phyloP scores from a whole-genome alignment of 2,113 vertebrate species.

The Brachyhypopomus gauderio region DNA sequence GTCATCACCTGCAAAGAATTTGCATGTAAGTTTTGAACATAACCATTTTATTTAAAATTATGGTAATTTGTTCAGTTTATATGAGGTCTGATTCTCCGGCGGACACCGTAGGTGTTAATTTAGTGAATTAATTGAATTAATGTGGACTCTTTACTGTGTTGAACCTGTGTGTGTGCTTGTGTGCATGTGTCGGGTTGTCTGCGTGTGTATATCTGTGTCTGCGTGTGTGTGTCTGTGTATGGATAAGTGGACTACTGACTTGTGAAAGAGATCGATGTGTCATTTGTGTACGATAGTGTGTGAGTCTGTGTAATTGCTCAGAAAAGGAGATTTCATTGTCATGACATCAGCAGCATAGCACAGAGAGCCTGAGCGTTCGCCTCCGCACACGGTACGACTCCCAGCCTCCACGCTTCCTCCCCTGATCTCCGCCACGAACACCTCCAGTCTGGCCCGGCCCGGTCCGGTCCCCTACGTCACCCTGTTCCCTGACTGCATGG shows the following conservation, averaged over 20 bases:
- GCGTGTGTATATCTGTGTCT: too few species aligned
- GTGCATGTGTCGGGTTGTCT: too few species aligned
- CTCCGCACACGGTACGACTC: background rate
- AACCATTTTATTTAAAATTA: too few species aligned
- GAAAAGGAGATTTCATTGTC: background rate
- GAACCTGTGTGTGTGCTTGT: too few species aligned
- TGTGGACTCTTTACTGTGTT: too few species aligned
- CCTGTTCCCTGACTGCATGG: constrained; percentile 13
- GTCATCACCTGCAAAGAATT: too few species aligned
- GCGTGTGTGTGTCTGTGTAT: background rate
- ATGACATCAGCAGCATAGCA: background rate
- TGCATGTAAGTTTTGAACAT: too few species aligned
- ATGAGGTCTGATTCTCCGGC: too few species aligned
- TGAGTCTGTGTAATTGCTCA: background rate
- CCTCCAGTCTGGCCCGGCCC: background rate
- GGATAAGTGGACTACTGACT: background rate
- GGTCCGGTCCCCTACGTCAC: background rate
- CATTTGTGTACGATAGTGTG: background rate
- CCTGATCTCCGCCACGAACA: constrained; percentile 27
- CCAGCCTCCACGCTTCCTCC: background rate
- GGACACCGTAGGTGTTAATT: too few species aligned
- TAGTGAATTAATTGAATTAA: too few species aligned
- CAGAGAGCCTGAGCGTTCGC: background rate
- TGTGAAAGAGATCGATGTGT: background rate
- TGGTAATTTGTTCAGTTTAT: too few species aligned